phyloP scores from a whole-genome alignment of 2,797 vertebrate species.

The Moxostoma hubbsi region DNA sequence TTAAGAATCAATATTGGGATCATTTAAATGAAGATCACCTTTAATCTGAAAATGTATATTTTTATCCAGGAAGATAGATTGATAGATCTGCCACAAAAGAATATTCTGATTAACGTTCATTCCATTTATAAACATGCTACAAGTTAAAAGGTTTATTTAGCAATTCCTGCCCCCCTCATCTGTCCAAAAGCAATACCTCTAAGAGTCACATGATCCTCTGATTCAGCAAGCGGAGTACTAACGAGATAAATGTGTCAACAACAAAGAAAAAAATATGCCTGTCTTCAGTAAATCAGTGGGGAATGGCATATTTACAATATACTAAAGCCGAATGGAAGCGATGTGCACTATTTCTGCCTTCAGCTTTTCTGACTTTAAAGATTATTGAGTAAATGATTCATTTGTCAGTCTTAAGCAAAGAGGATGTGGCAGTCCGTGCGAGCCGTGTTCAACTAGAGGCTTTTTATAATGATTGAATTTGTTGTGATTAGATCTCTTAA shows the following conservation, averaged over 20 bases:
- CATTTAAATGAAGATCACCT: no score
- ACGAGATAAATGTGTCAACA: constrained; percentile 74
- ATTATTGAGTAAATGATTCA: constrained; percentile 50
- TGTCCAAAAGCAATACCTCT: constrained; percentile 78
- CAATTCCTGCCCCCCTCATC: constrained; percentile 72
- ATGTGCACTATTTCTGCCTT: constrained; percentile 53
- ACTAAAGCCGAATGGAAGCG: constrained; percentile 63
- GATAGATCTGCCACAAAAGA: no score
- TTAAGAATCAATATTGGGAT: no score
- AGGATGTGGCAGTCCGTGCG: constrained; percentile 62
- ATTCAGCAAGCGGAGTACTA: constrained; percentile 74
- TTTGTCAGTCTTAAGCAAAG: constrained; percentile 48
- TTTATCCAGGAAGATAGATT: no score
- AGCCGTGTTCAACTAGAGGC: constrained; percentile 62
- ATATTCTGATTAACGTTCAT: neutral
- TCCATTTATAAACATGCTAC: neutral
- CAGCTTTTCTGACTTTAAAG: constrained; percentile 16
- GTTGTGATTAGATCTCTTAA: constrained; percentile 77
- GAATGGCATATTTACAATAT: constrained; percentile 53
- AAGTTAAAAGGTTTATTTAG: constrained; percentile 52
- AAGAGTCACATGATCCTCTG: constrained; percentile 75
- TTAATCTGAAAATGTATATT: no score
- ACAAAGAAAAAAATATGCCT: constrained; percentile 66
- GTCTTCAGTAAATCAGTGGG: constrained; percentile 68
- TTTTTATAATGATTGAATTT: constrained; percentile 73